phyloP scores from a whole-genome alignment of 2,113 vertebrate genomes.

The Sminthopsis crassicaudata region DNA sequence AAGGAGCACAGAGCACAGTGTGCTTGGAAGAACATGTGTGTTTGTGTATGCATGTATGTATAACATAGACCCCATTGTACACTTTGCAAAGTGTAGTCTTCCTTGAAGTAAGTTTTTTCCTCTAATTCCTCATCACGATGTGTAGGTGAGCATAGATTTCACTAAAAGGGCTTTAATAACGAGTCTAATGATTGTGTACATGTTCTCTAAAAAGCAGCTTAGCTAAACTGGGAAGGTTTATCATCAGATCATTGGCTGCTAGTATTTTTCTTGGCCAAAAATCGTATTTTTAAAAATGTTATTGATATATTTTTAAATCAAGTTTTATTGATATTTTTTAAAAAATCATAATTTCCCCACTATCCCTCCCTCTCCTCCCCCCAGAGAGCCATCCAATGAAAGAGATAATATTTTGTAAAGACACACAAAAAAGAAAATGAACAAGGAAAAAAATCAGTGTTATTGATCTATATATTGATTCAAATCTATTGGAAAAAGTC shows the following conservation, averaged over 20 bases:
- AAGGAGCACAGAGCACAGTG: too few species aligned
- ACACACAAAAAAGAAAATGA: not conserved
- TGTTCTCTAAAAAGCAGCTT: not conserved
- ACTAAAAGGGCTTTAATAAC: not conserved
- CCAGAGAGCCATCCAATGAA: not conserved
- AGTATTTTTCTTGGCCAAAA: not conserved
- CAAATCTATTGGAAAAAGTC: not conserved
- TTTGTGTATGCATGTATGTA: too few species aligned
- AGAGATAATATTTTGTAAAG: not conserved
- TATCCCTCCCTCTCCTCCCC: not conserved
- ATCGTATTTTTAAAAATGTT: not conserved
- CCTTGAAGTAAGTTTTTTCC: too few species aligned
- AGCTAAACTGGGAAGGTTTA: not conserved
- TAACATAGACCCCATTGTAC: not conserved
- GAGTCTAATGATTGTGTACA: not conserved
- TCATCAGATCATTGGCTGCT: not conserved
- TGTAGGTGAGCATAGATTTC: too few species aligned
- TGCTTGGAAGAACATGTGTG: not conserved
- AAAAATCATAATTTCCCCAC: not conserved
- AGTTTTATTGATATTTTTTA: not conserved
- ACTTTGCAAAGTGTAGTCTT: not conserved
- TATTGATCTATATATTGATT: not conserved
- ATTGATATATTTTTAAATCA: not conserved
- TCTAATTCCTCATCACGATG: too few species aligned
- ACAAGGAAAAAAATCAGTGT: not conserved